A percentile compares a stretch with the other conserved stretches of the same genome.
Conservation (phyloP, 1,140 invertebrate species). For the Drosophila funebris region DNA sequence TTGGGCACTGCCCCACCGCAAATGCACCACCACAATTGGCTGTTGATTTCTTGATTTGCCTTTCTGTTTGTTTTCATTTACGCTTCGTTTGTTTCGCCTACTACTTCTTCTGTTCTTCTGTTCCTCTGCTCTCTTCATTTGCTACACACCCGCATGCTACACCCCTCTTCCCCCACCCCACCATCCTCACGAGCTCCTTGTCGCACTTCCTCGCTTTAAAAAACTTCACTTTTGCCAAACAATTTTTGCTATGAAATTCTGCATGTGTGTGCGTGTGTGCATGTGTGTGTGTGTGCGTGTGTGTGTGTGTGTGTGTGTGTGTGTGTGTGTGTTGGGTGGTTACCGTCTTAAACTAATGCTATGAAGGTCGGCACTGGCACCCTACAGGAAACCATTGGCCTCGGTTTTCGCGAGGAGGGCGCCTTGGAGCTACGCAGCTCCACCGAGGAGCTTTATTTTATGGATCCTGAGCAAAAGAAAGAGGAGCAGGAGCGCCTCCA, state of each 20-base stretch:
- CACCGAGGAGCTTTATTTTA: constrained; percentile 92
- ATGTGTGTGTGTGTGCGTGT: constrained; percentile 25
- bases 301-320: constrained; percentile 15
- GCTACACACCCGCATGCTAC: neutral
- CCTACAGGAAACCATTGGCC: constrained; percentile 84
- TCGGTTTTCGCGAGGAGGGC: constrained; percentile 91
- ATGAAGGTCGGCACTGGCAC: constrained; percentile 84
- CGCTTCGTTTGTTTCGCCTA: neutral
- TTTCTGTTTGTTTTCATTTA: constrained; percentile 35
- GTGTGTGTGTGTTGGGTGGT: constrained; percentile 57
- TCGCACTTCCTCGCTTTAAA: neutral
- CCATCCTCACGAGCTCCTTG: neutral
- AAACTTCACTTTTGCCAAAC: constrained; percentile 35
- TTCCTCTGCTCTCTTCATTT: no score
- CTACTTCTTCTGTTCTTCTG: constrained; percentile 9
- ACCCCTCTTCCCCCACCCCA: neutral
- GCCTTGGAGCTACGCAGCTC: constrained; percentile 91
- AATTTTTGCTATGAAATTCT: constrained; percentile 39
- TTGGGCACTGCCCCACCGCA: constrained; percentile 22
- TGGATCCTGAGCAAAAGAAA: constrained; percentile 87
- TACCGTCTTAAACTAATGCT: constrained; percentile 70
- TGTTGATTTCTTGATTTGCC: constrained; percentile 72
- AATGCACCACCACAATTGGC: constrained; percentile 64
- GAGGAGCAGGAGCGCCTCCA: constrained; percentile 83
- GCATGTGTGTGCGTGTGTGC: constrained; percentile 25